Base-by-base conservation (phyloP, 2,113 vertebrate genomes). In the Corynorhinus townsendii region DNA sequence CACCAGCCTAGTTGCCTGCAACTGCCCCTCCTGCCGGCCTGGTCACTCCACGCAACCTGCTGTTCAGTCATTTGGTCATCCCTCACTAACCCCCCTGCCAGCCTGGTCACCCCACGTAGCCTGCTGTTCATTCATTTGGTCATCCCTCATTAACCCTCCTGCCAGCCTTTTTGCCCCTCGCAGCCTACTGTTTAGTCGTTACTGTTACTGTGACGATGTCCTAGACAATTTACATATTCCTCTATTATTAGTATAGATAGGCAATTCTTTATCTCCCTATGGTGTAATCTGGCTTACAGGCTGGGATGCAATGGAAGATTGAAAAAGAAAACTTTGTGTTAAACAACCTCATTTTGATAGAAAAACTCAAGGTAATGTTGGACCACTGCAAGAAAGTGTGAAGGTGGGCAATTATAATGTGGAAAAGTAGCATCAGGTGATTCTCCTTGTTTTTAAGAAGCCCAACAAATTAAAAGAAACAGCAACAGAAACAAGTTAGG, bases 251-350 rank as follows among this genome's bases (percentile, higher is more conserved):
- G 19, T 56, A 56, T 56, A 56, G 54, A 0, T 80, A 22, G 66
- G 66, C 43, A 90, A 8, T 45, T 88, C 10, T 90, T 90, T 40
- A 86, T 64, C 4, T 86, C n/a, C 20, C 14, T 69, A 5, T 83
- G 33, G 1, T 71, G 0, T 91, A 76, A 71, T 66, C 47, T 89
- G 33, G 5, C 75, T 93, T 24, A 59, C 24, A 11, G 68, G 8
- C 40, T 89, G 12, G 69, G 88, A 75, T 97, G 52, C 56, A 90
- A 33, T 45, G 88, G 28, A 73, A 75, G 24, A 83, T 92, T 68
- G 33, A 94, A 93, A 66, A 54, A 81, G 86, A 35, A 83, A 28
- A 56, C 64, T 56, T 20, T 83, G 3, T 89, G 3, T 95, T 56
- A 14, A 81, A 33, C 22, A 91, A 81, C 20, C 16, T 86, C 12